Percentiles rank a stretch among this genome's conserved stretches.
Evolutionary conservation across 2,888 invertebrate genomes (phyloP).

Genomic region (Zygaena filipendulae): DNA sequence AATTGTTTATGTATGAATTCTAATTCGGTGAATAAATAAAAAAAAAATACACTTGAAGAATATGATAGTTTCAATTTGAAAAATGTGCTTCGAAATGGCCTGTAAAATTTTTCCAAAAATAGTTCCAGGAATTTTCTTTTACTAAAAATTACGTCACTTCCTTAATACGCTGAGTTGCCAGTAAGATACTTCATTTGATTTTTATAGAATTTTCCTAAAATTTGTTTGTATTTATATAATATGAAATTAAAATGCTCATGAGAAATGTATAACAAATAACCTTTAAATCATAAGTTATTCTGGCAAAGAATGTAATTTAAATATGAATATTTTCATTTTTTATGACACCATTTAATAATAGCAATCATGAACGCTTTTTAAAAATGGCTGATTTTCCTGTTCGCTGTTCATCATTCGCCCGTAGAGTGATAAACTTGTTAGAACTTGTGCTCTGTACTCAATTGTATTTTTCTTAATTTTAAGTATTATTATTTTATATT

Average conservation of each 20-base stretch:
- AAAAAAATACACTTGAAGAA: too few relatives aligned
- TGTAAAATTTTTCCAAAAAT: slow-evolving; percentile 62
- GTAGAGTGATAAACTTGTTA: slow-evolving; percentile 54
- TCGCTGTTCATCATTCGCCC: slow-evolving; percentile 59
- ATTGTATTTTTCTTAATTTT: slow-evolving; percentile 55
- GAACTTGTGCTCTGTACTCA: slow-evolving; percentile 47
- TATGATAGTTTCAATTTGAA: slow-evolving; percentile 62
- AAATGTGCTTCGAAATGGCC: slow-evolving; percentile 60
- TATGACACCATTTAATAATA: too few relatives aligned
- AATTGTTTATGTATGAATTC: too few relatives aligned
- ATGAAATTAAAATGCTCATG: too few relatives aligned
- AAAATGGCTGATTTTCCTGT: slow-evolving; percentile 68
- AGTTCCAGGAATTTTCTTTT: slow-evolving; percentile 50
- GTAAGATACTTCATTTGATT: too few relatives aligned
- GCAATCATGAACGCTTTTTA: slow-evolving; percentile 41
- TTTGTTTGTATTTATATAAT: too few relatives aligned
- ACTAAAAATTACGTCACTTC: slow-evolving; percentile 58
- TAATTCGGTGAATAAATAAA: too few relatives aligned
- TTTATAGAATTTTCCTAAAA: too few relatives aligned
- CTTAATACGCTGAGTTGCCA: slow-evolving; percentile 29
- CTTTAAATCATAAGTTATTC: too few relatives aligned
- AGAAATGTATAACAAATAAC: too few relatives aligned
- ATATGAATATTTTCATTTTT: too few relatives aligned
- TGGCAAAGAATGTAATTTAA: too few relatives aligned
- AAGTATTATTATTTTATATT: slow-evolving; percentile 57